Evolutionary conservation across 2,113 vertebrate genomes (phyloP), one percentile per base, ranked within the genome.

Genomic region (Ophiodon elongatus): DNA sequence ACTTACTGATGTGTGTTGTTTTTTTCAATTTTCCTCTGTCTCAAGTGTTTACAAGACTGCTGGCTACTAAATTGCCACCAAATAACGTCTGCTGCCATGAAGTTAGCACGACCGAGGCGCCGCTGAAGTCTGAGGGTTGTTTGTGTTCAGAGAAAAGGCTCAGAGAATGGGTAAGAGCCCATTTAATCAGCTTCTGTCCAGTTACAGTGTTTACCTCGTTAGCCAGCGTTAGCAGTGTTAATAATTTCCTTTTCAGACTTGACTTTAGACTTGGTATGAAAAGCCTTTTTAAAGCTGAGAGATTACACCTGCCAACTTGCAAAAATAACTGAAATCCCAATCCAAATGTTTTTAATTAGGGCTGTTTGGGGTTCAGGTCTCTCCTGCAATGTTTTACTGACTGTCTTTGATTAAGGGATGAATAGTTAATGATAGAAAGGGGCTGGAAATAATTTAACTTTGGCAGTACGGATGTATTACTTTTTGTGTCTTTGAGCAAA

Each of bases 111-210:
- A 63, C 33, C 35, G 27, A 21, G 29, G 74, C 52, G 35, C 62
- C 33, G 5, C 76, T 57, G 66, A 82, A 71, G 79, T 81, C 54
- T 11, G 41, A 85, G 43, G n/a, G 43, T 75, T 73, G 60, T 76
- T 85, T 85, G 60, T 73, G 75, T 84, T 80, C 19, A 0, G 39
- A 72, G 65, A 52, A 70, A 74, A 66, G 17, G 17, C 21, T 80
- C n/a, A 71, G 29, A 64, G 43, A 88, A 92, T 95, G 92, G 93
- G 90, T 68, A 88, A 54, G 35, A 74, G 83, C 87, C 92, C 92
- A 93, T 92, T 88, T 14, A 9, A 68, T 85, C 71, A 10, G 62
- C 78, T 89, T 78, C 31, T 73, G 73, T 2, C 66, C 54, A 13
- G 45, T 73, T 72, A 37, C 25, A 13, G 37, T 45, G 63, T 77